Conservation (phyloP, 2,888 invertebrate species). For the Tiliacea citrago region DNA sequence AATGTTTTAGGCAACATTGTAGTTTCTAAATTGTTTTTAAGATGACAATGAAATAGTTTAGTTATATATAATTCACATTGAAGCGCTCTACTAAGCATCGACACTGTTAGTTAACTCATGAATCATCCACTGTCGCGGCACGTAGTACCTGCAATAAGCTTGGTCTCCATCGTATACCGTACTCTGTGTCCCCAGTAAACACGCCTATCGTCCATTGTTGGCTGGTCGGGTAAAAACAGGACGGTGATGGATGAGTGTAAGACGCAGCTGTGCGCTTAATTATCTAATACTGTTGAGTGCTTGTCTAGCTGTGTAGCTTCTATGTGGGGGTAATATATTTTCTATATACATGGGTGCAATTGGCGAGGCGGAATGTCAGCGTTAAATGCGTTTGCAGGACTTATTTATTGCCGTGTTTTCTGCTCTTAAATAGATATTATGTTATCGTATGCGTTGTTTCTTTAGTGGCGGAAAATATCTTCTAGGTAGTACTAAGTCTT, state of each 20-base stretch:
- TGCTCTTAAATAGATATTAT: conserved; percentile 8
- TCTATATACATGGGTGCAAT: conserved; percentile 42
- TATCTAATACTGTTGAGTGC: conserved; percentile 66
- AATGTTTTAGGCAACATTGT: too few species aligned
- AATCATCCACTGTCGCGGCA: too few species aligned
- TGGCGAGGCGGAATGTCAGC: conserved; percentile 29
- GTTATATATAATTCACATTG: too few species aligned
- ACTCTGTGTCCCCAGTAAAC: conserved; percentile 28
- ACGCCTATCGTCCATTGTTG: conserved; percentile 31
- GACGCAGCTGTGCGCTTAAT: conserved; percentile 68
- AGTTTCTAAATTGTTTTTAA: not conserved
- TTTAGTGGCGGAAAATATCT: too few species aligned
- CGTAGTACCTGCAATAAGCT: too few species aligned
- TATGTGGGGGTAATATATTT: conserved; percentile 40
- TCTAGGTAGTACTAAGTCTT: too few species aligned
- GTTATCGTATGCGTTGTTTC: not conserved
- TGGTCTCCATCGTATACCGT: not conserved
- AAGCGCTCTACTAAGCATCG: too few species aligned
- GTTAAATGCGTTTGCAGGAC: conserved; percentile 22
- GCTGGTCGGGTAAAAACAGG: conserved; percentile 51
- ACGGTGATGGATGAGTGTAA: conserved; percentile 66
- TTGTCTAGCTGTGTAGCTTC: conserved; percentile 31
- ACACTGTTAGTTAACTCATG: too few species aligned
- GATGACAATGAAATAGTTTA: too few species aligned
- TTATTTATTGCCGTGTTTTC: conserved; percentile 44